Evolutionary conservation across 2,113 vertebrate species (phyloP).

Genomic region (Henicopernis longicauda): DNA sequence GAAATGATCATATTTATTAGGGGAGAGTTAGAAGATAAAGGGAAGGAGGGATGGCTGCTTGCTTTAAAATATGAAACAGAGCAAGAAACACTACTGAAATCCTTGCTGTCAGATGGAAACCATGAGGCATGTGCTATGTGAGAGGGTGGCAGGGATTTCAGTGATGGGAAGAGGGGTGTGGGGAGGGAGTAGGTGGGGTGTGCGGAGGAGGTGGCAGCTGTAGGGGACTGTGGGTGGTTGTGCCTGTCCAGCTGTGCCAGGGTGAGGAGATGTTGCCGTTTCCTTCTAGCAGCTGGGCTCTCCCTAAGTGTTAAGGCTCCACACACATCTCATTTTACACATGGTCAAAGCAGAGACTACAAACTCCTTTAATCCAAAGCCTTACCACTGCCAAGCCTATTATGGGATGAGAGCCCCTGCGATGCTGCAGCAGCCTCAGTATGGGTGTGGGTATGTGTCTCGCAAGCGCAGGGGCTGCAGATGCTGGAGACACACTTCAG

Average conservation of each 20-base stretch:
- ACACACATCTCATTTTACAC: neutral
- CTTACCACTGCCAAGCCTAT: neutral
- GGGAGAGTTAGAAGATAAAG: neutral
- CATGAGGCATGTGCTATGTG: neutral
- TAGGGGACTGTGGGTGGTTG: neutral
- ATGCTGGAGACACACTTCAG: neutral
- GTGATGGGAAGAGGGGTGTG: rapidly evolving
- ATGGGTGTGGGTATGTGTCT: rapidly evolving
- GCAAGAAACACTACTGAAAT: neutral
- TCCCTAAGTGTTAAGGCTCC: neutral
- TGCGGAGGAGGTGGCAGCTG: neutral
- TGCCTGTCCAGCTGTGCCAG: neutral
- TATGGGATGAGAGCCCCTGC: neutral
- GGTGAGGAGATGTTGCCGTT: rapidly evolving
- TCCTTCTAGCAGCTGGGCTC: neutral
- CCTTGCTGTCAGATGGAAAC: neutral
- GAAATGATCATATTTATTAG: conserved; percentile 30
- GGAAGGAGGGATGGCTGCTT: neutral
- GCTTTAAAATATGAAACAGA: neutral
- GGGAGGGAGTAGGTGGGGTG: neutral
- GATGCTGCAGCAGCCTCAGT: neutral
- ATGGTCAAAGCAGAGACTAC: neutral
- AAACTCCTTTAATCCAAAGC: neutral
- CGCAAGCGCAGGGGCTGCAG: rapidly evolving
- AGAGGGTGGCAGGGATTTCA: neutral